Evolutionary conservation across 1,140 invertebrate genomes (phyloP).

Genomic region (Zaprionus nigranus): DNA sequence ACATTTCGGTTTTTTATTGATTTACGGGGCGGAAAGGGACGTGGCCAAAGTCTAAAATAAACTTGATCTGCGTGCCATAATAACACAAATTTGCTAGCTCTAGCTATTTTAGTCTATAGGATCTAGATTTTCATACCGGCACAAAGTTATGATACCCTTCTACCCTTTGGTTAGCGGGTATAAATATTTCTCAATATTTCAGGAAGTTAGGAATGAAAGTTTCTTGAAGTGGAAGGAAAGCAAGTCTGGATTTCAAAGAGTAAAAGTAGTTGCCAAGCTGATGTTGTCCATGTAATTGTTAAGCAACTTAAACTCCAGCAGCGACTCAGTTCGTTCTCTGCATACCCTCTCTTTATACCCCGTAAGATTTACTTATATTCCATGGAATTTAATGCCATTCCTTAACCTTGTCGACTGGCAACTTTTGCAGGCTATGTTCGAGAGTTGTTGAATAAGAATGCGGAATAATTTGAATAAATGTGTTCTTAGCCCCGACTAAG

Average conservation of each 20-base stretch:
- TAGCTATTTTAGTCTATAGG: too few relatives aligned
- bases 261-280: background rate
- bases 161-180: too few relatives aligned
- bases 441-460: conserved; percentile 8
- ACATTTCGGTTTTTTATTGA: too few relatives aligned
- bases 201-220: background rate
- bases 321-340: background rate
- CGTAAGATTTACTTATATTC: background rate
- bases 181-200: background rate
- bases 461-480: conserved; percentile 27
- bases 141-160: too few relatives aligned
- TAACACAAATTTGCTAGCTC: too few relatives aligned
- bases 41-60: too few relatives aligned
- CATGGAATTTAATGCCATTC: background rate
- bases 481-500: conserved; percentile 8
- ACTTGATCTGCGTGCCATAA: too few relatives aligned
- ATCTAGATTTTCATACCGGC: too few relatives aligned
- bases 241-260: background rate
- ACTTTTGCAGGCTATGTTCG: conserved; percentile 1
- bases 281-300: background rate
- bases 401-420: background rate
- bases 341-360: background rate
- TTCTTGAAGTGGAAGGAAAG: background rate
- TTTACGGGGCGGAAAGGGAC: too few relatives aligned
- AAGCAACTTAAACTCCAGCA: background rate